Percentiles rank a stretch among this genome's conserved stretches.
These are phyloP conservation scores for Xestia rhomboidea DNA, from an alignment of 2,888 invertebrate species.

Conservation along the genomic window DNA sequence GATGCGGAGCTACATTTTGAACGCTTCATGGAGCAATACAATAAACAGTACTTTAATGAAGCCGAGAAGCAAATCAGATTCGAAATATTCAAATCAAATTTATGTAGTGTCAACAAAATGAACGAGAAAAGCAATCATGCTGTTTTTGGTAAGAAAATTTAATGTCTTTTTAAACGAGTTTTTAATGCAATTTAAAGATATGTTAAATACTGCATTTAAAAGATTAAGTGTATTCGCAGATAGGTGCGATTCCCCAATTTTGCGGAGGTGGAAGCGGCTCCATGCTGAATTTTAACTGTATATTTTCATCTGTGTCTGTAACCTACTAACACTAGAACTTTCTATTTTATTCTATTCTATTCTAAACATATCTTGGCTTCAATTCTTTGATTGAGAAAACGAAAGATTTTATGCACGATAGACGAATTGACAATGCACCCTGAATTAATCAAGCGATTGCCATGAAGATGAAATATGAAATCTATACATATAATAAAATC, in stretches of 20 bases:
- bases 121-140: slow-evolving; percentile 22
- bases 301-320: too few species aligned
- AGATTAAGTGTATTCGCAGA: too few species aligned
- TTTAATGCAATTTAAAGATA: neutral
- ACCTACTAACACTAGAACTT: too few species aligned
- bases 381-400: neutral
- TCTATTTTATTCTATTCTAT: too few species aligned
- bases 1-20: neutral
- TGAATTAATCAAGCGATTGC: neutral
- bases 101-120: neutral
- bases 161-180: neutral
- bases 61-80: slow-evolving; percentile 18
- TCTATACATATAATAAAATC: too few species aligned
- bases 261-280: too few species aligned
- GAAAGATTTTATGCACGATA: neutral
- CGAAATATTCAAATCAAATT: slow-evolving; percentile 16
- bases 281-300: too few species aligned
- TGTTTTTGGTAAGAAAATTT: slow-evolving; percentile 19
- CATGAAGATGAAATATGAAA: neutral
- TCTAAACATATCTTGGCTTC: neutral
- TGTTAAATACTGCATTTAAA: neutral
- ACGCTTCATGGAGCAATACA: neutral
- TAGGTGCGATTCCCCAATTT: too few species aligned
- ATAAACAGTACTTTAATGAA: slow-evolving; percentile 7
- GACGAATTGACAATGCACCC: too few species aligned